Conservation (phyloP, 1,140 invertebrate species). For the Drosophila albomicans region DNA sequence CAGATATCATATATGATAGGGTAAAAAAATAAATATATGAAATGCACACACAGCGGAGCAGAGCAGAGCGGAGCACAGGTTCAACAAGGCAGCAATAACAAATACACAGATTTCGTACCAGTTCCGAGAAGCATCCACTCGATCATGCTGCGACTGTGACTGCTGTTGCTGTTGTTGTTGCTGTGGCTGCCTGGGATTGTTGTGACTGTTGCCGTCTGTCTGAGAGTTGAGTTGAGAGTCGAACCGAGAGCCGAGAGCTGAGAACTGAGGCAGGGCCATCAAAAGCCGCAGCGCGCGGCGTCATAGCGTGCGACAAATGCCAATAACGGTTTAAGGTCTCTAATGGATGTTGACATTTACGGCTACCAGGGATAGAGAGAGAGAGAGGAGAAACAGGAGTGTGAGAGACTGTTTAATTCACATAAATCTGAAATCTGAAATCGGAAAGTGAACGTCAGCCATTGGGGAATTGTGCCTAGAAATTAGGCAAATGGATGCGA, state of each 20-base stretch:
- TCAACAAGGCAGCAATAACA: conserved; percentile 39
- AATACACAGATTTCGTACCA: conserved; percentile 54
- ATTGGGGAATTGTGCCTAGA: conserved; percentile 76
- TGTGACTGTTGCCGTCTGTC: conserved; percentile 50
- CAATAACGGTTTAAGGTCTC: conserved; percentile 81
- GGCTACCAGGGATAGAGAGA: conserved; percentile 62
- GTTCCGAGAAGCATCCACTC: conserved; percentile 75
- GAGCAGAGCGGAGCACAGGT: conserved; percentile 14
- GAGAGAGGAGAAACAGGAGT: neutral
- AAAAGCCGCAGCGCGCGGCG: conserved; percentile 47
- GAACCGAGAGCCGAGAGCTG: too few species aligned
- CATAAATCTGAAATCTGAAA: conserved; percentile 71
- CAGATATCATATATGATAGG: conserved; percentile 8
- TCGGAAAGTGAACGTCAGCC: conserved; percentile 65
- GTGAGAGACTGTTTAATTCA: conserved; percentile 70
- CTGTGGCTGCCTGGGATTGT: conserved; percentile 16
- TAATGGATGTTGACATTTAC: conserved; percentile 84
- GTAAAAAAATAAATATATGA: conserved; percentile 15
- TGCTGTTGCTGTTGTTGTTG: neutral
- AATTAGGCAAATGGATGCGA: conserved; percentile 78
- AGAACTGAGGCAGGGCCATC: conserved; percentile 3
- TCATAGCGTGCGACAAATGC: conserved; percentile 83
- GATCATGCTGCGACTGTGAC: conserved; percentile 76
- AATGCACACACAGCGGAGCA: conserved; percentile 7
- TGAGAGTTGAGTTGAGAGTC: neutral